Evolutionary conservation across 2,888 invertebrate species (phyloP), one percentile per base, ranked within the genome.

Genomic region (Neoscelio sp.): DNA sequence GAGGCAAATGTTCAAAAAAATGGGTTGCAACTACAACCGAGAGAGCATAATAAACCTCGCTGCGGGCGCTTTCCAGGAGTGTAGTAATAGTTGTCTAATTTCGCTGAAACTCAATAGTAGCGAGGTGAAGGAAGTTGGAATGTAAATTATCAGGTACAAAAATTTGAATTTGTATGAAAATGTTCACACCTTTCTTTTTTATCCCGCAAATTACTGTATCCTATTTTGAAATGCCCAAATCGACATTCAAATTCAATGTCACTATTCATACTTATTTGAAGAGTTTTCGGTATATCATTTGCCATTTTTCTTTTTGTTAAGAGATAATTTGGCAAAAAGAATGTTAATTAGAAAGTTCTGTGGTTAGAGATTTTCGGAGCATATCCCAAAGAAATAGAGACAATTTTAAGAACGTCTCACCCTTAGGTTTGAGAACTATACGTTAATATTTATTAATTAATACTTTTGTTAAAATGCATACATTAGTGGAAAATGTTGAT

Each of bases 141-240:
- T 75, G 75, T 28, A 75, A 75, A 75, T 75, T 75, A 8, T 75
- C 23, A 7, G 54, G 10, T 26, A 20, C 15, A 30, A 23, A 46
- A 23, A 68, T 75, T 68, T 68, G 75, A 68, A 75, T 75, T 75
- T 75, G 75, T 67, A 75, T 52, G 75, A 75, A 75, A 75, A 42
- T 50, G 58, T 74, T 67, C 65, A 60, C 65, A 67, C 65, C 74
- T 74, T 74, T 74, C 65, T 52, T 74, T 74, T 74, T 74, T 58
- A 26, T 46, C 5, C n/a, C 28, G 7, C 23, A 65, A 74, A 74
- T 67, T 67, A 46, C 42, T 17, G 15, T 42, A 65, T 40, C 33
- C 48, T 44, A 15, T 58, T 48, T 44, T 10, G 8, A 26, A 33
- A 65, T 50, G 28, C 40, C 50, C 20, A 40, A 65, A 50, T 23